phyloP scores from a whole-genome alignment of 2,888 invertebrate species.

The Augochlorella aurata region DNA sequence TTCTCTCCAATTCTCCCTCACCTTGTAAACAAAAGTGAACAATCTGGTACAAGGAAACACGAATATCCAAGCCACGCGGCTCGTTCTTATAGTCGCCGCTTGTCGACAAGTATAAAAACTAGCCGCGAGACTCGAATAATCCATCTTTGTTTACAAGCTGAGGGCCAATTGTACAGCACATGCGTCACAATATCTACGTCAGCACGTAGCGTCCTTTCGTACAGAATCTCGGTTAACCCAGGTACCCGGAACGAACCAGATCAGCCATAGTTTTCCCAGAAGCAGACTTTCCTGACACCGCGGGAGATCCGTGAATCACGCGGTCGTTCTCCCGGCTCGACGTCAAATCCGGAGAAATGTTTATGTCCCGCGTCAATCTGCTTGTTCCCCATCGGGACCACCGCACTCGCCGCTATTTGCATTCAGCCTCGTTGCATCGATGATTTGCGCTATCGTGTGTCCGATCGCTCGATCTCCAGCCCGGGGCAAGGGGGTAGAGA shows the following conservation, averaged over 20 bases:
- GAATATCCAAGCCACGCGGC: too few relatives aligned
- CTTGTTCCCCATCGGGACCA: conserved; percentile 20
- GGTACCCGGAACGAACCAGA: background rate
- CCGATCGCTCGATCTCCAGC: conserved; percentile 36
- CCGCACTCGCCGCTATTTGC: background rate
- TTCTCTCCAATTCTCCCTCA: too few relatives aligned
- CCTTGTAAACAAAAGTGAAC: too few relatives aligned
- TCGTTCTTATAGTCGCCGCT: too few relatives aligned
- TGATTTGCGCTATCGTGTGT: conserved; percentile 41
- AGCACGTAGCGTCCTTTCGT: too few relatives aligned
- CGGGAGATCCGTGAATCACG: background rate
- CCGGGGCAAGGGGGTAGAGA: conserved; percentile 1
- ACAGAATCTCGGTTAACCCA: too few relatives aligned
- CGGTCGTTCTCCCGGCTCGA: background rate
- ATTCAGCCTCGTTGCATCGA: conserved; percentile 22
- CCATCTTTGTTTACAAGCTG: too few relatives aligned
- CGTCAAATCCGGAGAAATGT: conserved; percentile 13
- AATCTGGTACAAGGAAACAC: too few relatives aligned
- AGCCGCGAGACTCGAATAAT: too few relatives aligned
- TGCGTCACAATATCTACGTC: too few relatives aligned
- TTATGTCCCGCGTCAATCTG: conserved; percentile 17
- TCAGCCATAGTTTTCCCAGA: background rate
- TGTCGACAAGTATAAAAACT: too few relatives aligned
- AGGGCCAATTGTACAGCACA: too few relatives aligned
- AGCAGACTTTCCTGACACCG: background rate